Evolutionary conservation across 2,888 invertebrate species (phyloP).

Genomic region (Acronicta leporina): DNA sequence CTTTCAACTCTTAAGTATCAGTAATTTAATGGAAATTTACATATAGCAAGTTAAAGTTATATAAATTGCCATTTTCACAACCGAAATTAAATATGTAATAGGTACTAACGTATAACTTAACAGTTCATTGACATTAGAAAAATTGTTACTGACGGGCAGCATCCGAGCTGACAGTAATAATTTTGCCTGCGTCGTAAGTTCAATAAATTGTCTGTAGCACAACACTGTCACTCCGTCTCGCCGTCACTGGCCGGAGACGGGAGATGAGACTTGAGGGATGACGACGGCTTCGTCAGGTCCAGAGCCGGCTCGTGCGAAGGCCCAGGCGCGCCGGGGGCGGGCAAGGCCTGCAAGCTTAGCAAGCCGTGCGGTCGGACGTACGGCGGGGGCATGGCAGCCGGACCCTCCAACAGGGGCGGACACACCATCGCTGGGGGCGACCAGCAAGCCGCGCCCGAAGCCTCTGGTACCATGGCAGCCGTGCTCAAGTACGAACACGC

Average conservation of each 20-base stretch:
- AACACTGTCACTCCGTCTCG: slow-evolving; percentile 82
- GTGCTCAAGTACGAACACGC: slow-evolving; percentile 86
- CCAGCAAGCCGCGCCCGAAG: slow-evolving; percentile 77
- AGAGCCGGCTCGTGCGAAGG: slow-evolving; percentile 74
- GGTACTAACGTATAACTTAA: slow-evolving; percentile 84
- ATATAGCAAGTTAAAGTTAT: slow-evolving; percentile 83
- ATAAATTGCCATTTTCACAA: slow-evolving; percentile 89
- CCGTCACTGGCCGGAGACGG: slow-evolving; percentile 65
- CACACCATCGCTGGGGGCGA: slow-evolving; percentile 72
- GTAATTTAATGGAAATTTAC: slow-evolving; percentile 80
- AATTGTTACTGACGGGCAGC: slow-evolving; percentile 68
- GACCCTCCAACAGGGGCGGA: slow-evolving; percentile 52
- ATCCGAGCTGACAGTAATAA: slow-evolving; percentile 67
- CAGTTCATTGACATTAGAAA: slow-evolving; percentile 71
- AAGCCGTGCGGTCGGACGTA: slow-evolving; percentile 54
- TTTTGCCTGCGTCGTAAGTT: slow-evolving; percentile 62
- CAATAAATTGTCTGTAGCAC: slow-evolving; percentile 78
- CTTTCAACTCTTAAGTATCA: slow-evolving; percentile 81
- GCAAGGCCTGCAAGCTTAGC: slow-evolving; percentile 37
- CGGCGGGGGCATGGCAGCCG: slow-evolving; percentile 52
- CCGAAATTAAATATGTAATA: slow-evolving; percentile 88
- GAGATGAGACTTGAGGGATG: slow-evolving; percentile 66
- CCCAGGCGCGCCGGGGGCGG: slow-evolving; percentile 29
- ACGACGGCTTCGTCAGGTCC: slow-evolving; percentile 73
- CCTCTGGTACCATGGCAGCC: slow-evolving; percentile 71